Base-by-base conservation (phyloP, 2,113 vertebrate species). In the Osmerus eperlanus region DNA sequence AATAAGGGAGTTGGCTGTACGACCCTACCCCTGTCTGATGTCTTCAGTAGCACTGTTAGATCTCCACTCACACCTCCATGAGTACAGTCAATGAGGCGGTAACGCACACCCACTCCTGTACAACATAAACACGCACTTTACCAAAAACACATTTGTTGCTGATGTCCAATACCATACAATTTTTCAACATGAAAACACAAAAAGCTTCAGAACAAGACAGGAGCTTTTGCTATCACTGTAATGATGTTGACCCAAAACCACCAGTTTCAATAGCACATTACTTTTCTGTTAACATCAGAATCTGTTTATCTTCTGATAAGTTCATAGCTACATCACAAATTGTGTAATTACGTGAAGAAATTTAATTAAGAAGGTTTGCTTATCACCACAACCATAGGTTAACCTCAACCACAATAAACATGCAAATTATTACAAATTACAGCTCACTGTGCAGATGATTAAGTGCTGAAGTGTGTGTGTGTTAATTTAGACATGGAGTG, bases 101-200 rank as follows among this genome's bases (percentile, higher is more conserved):
- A 60, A 19, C 9, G 9, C 58, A 72, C 9, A 16, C 73, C 60
- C 12, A 3, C 68, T 69, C 36, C 36, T 65, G 19, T 29, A 65
- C 8, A 74, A 75, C 54, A 64, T 59, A 80, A 74, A 75, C 70
- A 74, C 41, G 5, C 28, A 53, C 65, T 67, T 19, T 29, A 51
- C 11, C 47, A 67, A 77, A 74, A 67, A 25, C 11, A n/a, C 18
- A 71, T 78, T 61, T 71, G 14, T 5, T 64, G 13, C 54, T 58
- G 67, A 70, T 65, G 25, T 16, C 4, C 55, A 36, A 36, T 16
- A 3, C 3, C 62, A 53, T 65, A 18, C 0, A 11, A 60, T 70
- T 77, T 77, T 36, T 59, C 15, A 63, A 32, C 12, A 70, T 36
- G 64, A 81, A 65, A 77, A 5, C 32, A 36, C 32, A 36, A 6